Percentiles rank a stretch among this genome's conserved stretches.
Evolutionary conservation across 2,888 invertebrate genomes (phyloP).

Genomic region (Cosmorhoe ocellata): DNA sequence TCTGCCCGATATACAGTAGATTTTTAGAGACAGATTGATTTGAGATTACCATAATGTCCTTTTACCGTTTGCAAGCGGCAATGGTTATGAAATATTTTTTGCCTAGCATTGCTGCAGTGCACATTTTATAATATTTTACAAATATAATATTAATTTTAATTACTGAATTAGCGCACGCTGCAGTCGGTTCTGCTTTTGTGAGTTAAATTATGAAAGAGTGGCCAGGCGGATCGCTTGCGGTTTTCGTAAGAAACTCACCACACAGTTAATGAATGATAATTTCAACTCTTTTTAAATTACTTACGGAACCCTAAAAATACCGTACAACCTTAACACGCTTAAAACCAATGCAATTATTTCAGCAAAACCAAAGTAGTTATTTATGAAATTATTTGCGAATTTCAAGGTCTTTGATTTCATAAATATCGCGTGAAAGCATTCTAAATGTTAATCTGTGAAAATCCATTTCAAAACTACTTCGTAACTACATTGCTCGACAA

Average conservation of each 20-base stretch:
- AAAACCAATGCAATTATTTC: slow-evolving; percentile 5
- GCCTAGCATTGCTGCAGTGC: no score
- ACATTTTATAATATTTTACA: no score
- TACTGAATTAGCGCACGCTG: no score
- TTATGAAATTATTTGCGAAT: slow-evolving; percentile 1
- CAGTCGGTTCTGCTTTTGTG: neutral
- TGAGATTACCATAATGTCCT: no score
- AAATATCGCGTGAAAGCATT: neutral
- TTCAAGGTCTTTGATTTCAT: slow-evolving; percentile 1
- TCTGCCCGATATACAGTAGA: no score
- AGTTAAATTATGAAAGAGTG: neutral
- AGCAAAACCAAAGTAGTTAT: neutral
- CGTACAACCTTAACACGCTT: neutral
- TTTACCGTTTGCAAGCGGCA: no score
- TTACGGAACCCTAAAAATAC: neutral
- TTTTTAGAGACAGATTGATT: no score
- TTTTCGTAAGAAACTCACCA: neutral
- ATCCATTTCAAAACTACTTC: no score
- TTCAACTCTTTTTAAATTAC: neutral
- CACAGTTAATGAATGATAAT: neutral
- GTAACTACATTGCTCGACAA: no score
- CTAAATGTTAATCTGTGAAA: no score
- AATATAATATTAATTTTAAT: no score
- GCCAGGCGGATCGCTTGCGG: neutral
- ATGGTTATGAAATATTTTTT: no score